Evolutionary conservation across 2,888 invertebrate genomes (phyloP).

Genomic region (Lamproptera curius): DNA sequence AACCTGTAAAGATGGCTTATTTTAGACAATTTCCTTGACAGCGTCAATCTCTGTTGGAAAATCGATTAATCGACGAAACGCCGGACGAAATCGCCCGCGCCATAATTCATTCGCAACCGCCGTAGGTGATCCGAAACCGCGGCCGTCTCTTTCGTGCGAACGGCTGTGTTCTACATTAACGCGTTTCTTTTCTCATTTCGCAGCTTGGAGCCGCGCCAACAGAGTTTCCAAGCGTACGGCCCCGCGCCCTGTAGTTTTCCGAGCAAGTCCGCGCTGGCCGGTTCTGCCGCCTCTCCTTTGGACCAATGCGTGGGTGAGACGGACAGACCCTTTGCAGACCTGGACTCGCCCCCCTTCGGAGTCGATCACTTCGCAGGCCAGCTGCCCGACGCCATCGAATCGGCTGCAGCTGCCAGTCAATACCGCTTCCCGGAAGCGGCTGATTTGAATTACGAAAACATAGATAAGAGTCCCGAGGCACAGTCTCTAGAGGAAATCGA

Average conservation of each 20-base stretch:
- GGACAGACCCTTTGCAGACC: conserved; percentile 53
- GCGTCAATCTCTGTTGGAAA: conserved; percentile 68
- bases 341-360: conserved; percentile 54
- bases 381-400: conserved; percentile 33
- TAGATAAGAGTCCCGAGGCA: conserved; percentile 44
- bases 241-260: conserved; percentile 75
- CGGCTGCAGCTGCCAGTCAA: conserved; percentile 47
- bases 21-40: conserved; percentile 57
- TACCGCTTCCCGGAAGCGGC: conserved; percentile 69
- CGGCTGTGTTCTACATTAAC: conserved; percentile 63
- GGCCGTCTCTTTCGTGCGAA: conserved; percentile 69
- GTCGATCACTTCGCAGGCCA: conserved; percentile 45
- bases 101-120: conserved; percentile 70
- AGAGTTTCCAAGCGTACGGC: conserved; percentile 73
- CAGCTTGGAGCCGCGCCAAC: conserved; percentile 79
- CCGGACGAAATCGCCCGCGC: conserved; percentile 67
- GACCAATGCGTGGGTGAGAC: conserved; percentile 51
- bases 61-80: conserved; percentile 62
- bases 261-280: conserved; percentile 68
- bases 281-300: conserved; percentile 56
- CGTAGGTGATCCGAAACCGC: conserved; percentile 59
- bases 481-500: conserved; percentile 71
- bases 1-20: no score
- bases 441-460: conserved; percentile 67
- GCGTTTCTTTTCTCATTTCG: conserved; percentile 76